phyloP scores from a whole-genome alignment of 92 coral and sea anemone species.

The Zoanthus sociatus region DNA sequence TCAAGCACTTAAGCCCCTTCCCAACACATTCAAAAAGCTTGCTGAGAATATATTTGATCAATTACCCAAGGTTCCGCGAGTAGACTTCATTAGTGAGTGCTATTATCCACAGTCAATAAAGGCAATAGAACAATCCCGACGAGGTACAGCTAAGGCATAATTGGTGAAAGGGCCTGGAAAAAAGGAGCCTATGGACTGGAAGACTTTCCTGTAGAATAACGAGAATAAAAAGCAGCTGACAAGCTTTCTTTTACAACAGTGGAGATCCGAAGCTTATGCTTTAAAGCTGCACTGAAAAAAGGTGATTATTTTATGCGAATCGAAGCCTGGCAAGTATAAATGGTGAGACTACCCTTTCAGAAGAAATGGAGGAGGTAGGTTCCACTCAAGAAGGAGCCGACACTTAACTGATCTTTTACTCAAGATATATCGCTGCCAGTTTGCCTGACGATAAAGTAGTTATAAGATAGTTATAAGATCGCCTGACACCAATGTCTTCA shows the following conservation, averaged over 20 bases:
- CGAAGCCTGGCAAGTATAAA: background rate
- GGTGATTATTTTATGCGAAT: background rate
- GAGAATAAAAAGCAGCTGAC: slow-evolving; percentile 16
- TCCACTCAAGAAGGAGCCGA: background rate
- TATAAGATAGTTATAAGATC: background rate
- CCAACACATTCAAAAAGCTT: background rate
- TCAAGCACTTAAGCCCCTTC: background rate
- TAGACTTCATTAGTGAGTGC: slow-evolving; percentile 39
- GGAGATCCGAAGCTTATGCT: background rate
- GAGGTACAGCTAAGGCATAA: background rate
- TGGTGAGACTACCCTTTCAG: background rate
- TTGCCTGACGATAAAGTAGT: background rate
- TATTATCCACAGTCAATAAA: slow-evolving; percentile 20
- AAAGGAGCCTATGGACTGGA: slow-evolving; percentile 26
- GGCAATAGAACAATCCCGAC: slow-evolving; percentile 12
- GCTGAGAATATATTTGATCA: background rate
- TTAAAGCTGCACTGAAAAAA: background rate
- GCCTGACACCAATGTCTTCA: background rate
- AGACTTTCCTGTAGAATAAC: slow-evolving; percentile 8
- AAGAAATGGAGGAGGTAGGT: background rate
- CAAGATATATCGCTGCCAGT: background rate
- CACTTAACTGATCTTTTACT: background rate
- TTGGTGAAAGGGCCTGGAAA: slow-evolving; percentile 3
- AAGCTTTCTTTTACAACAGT: background rate
- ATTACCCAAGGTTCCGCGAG: background rate